Evolutionary conservation across 1,140 invertebrate species (phyloP), one percentile per base, ranked within the genome.

Genomic region (Ceratina calcarata): DNA sequence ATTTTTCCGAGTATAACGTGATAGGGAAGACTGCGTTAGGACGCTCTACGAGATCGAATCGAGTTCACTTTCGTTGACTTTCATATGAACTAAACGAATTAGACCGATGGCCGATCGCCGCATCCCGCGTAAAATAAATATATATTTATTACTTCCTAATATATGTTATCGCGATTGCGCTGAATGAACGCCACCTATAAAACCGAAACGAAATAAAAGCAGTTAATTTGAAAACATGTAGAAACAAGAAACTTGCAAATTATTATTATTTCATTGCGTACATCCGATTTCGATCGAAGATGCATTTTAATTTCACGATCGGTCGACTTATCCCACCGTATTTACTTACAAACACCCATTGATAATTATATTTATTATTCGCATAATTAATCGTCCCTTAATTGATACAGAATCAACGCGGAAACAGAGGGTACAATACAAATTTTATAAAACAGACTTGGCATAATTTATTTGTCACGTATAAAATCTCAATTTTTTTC

Each of bases 381-480:
- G 37, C 0, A 49, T 8, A 49, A 1, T 8, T 20, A 58, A 18
- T n/a, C n/a, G n/a, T n/a, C n/a, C n/a, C n/a, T n/a, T n/a, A n/a
- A n/a, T n/a, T n/a, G n/a, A 7, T 18, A 20, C 6, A 20, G 18
- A 3, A 60, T 22, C 7, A 60, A n/a, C 2, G 51, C 18, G 8
- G 18, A 60, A 60, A 6, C 15, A 6, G n/a, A 51, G 1, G 10
- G 20, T 51, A 8, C 3, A 32, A 32, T 51, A 8, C 3, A 32
- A 53, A 64, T 24, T 24, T 22, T 74, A 16, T 74, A 61, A 74
- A 84, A 84, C 74, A 75, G 78, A 55, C 32, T 86, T 74, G 53
- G 78, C 74, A 81, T 83, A 84, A 86, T 84, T 84, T 83, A 86
- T 86, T 83, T 74, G 60, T 70, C 78, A 6, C 45, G 58, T 55